A percentile compares a stretch with the other conserved stretches of the same genome.
These are phyloP conservation scores for Arvicanthis niloticus DNA, from an alignment of 2,113 vertebrate genomes.

Conservation along the genomic window DNA sequence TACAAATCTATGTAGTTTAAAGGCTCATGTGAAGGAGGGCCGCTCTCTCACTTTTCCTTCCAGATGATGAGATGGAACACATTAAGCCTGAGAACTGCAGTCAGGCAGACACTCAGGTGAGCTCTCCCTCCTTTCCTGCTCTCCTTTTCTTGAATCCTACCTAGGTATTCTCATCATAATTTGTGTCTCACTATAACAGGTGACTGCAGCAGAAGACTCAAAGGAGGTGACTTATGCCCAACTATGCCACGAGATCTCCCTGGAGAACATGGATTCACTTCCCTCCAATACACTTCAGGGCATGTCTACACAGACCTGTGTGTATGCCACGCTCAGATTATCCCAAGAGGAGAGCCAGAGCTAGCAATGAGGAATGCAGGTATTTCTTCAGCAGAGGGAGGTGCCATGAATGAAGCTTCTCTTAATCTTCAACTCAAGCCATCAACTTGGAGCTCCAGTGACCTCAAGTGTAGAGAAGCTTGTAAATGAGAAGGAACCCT, in stretches of 20 bases:
- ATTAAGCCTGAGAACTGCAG: background rate
- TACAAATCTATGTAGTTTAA: no score
- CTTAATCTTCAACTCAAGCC: background rate
- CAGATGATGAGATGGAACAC: background rate
- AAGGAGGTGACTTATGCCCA: background rate
- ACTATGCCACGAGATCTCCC: no score
- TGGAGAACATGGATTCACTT: rapidly evolving
- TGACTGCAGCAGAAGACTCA: background rate
- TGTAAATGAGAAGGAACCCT: background rate
- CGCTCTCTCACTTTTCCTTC: background rate
- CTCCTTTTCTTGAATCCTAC: rapidly evolving
- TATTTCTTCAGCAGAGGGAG: background rate
- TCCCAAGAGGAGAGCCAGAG: background rate
- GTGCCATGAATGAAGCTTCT: rapidly evolving
- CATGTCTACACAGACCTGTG: background rate
- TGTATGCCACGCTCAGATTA: background rate
- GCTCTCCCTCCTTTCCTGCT: rapidly evolving
- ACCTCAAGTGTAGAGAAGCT: background rate
- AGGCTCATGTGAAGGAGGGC: background rate
- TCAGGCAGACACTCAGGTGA: background rate
- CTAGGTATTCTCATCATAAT: background rate
- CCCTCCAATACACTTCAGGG: rapidly evolving
- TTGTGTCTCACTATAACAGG: background rate
- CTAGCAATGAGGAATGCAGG: background rate
- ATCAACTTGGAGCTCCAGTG: rapidly evolving